Conservation (phyloP, 2,888 invertebrate species). For the Noctua comes region DNA sequence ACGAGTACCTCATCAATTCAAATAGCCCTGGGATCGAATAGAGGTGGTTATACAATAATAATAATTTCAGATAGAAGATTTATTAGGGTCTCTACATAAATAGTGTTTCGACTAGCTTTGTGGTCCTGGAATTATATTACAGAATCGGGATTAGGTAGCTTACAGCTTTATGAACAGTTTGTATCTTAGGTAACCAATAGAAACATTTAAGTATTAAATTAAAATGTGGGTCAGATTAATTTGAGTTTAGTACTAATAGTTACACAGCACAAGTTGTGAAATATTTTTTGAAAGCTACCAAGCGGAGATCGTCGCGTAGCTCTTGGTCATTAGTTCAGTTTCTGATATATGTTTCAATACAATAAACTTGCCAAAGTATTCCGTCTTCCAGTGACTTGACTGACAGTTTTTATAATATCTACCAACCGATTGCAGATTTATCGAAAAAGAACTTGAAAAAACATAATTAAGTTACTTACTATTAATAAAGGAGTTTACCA, state of each 20-base stretch:
- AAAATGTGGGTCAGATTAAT: background rate
- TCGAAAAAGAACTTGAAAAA: background rate
- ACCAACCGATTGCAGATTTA: background rate
- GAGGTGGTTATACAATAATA: background rate
- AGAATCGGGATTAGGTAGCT: background rate
- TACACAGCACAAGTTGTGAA: background rate
- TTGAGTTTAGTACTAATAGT: background rate
- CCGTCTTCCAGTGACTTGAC: background rate
- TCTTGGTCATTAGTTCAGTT: background rate
- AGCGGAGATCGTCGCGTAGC: too few species aligned
- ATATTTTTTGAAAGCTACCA: background rate
- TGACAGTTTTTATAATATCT: background rate
- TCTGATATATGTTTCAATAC: background rate
- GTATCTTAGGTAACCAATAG: background rate
- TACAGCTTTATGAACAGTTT: background rate
- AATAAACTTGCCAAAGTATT: background rate
- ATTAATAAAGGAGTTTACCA: background rate
- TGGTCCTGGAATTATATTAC: background rate
- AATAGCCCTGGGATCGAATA: background rate
- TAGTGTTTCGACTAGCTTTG: conserved; percentile 9
- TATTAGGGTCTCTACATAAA: conserved; percentile 40
- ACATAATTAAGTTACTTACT: background rate
- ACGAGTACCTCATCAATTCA: background rate
- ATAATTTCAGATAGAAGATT: conserved; percentile 18
- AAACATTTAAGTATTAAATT: background rate